Base-by-base conservation (phyloP, 23 tunicate genomes). In the Clavelina lepadiformis region DNA sequence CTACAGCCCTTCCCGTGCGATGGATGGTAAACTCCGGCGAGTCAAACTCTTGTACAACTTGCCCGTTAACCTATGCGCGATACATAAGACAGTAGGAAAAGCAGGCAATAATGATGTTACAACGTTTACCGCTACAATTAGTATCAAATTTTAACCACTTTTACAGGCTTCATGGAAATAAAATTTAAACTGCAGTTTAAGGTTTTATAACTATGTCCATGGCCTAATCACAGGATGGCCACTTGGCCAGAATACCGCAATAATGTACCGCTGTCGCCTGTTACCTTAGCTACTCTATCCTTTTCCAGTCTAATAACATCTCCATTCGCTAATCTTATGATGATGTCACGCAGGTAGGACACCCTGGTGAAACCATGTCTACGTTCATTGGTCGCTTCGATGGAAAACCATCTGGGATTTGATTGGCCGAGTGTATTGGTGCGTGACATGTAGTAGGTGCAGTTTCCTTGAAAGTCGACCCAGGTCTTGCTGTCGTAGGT, bases 401-500 rank as follows among this genome's bases (percentile, higher is more conserved):
- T 59, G 24, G 27, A 21, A 44, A 73, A 47, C 79, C 79, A 73
- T 31, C 44, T 25, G 1, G 69, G 79, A 47, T 26, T 60, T 6
- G 41, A 30, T 41, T 50, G 58, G 46, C 61, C 31, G 38, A 29
- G 34, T n/a, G n/a, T n/a, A 27, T 60, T 13, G 1, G 91, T 82
- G 28, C 65, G 51, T 22, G 77, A 31, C 91, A 82, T 66, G 33
- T 24, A 21, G 44, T 82, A 82, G 35, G 59, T 62, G 69, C 91
- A 82, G 3, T 69, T 31, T 33, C 91, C 91, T 81, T 66, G 66
- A 60, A 82, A 82, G 34, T 74, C 81, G 41, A 30, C 58, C 57
- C 51, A 26, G 1, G 70, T 68, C 28, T 52, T 50, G n/a, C 75
- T 61, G 35, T 82, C 91, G 23, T 53, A 82, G 18, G 60, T 36